Evolutionary conservation across 2,888 invertebrate genomes (phyloP).

Genomic region (Cheilosia pagana): DNA sequence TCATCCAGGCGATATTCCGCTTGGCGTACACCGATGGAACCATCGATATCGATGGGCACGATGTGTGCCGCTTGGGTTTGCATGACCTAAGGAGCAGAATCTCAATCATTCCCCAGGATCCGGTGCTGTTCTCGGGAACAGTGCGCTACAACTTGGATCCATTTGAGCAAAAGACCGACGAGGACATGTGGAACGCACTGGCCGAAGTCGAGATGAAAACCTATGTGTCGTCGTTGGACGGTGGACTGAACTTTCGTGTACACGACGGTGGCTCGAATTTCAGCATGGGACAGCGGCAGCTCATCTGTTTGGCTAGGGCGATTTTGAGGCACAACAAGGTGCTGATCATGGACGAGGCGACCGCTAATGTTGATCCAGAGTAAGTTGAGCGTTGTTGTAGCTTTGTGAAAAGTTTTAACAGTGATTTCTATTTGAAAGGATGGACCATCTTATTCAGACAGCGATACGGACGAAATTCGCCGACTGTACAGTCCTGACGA

Average conservation of each 20-base stretch:
- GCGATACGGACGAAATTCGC: conserved; percentile 63
- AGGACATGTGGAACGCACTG: conserved; percentile 89
- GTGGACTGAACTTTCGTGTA: conserved; percentile 85
- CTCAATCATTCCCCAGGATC: conserved; percentile 95
- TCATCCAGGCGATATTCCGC: conserved; percentile 93
- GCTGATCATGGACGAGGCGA: conserved; percentile 93
- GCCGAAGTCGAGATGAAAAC: conserved; percentile 88
- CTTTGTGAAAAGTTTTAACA: not conserved
- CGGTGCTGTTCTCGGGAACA: conserved; percentile 92
- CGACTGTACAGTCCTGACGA: conserved; percentile 69
- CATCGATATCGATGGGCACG: conserved; percentile 89
- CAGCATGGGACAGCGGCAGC: conserved; percentile 92
- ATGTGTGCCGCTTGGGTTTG: conserved; percentile 87
- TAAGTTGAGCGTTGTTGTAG: conserved; percentile 80
- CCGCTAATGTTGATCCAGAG: conserved; percentile 93
- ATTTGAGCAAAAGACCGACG: conserved; percentile 88
- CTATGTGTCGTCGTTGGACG: conserved; percentile 85
- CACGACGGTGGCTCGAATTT: conserved; percentile 90
- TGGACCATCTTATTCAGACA: conserved; percentile 54
- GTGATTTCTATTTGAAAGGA: conserved; percentile 37
- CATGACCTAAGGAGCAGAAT: conserved; percentile 90
- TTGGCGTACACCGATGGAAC: conserved; percentile 89
- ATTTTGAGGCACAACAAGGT: conserved; percentile 89
- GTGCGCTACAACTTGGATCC: conserved; percentile 93
- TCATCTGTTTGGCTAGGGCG: conserved; percentile 91